Evolutionary conservation across 1,140 invertebrate species (phyloP).

Genomic region (Paraescarpia echinospica): DNA sequence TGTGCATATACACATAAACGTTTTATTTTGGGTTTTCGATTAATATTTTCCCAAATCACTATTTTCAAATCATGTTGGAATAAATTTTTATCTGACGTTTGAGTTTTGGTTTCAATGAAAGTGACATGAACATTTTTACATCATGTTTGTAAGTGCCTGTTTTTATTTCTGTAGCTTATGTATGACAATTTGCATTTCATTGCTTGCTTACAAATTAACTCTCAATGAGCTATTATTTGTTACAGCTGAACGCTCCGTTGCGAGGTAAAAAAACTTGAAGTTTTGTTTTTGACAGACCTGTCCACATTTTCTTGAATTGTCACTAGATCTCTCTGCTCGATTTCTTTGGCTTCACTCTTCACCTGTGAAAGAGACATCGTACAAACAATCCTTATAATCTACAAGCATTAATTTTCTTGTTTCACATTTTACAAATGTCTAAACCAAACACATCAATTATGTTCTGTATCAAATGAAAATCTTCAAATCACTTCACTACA

Average conservation of each 20-base stretch:
- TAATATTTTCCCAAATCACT: not conserved
- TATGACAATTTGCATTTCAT: not conserved
- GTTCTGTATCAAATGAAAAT: not conserved
- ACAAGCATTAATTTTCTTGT: no score
- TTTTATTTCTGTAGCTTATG: not conserved
- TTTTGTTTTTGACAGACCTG: slow-evolving; percentile 40
- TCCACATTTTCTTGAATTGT: slow-evolving; percentile 89
- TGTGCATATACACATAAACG: no score
- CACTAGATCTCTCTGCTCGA: slow-evolving; percentile 85
- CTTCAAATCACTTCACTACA: not conserved
- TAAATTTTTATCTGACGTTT: not conserved
- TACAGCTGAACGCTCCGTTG: no score
- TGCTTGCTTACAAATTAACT: no score
- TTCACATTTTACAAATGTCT: no score
- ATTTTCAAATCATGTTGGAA: not conserved
- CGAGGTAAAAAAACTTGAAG: not conserved
- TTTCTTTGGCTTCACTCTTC: slow-evolving; percentile 77
- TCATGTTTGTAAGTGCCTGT: not conserved
- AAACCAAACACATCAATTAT: not conserved
- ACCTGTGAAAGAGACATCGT: slow-evolving; percentile 62
- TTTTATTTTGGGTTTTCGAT: not conserved
- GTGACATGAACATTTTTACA: not conserved
- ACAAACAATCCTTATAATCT: no score
- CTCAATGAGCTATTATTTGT: no score
- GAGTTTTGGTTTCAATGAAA: not conserved